Conservation (phyloP, 64 coral and sea anemone species). For the Anthopleura sola region DNA sequence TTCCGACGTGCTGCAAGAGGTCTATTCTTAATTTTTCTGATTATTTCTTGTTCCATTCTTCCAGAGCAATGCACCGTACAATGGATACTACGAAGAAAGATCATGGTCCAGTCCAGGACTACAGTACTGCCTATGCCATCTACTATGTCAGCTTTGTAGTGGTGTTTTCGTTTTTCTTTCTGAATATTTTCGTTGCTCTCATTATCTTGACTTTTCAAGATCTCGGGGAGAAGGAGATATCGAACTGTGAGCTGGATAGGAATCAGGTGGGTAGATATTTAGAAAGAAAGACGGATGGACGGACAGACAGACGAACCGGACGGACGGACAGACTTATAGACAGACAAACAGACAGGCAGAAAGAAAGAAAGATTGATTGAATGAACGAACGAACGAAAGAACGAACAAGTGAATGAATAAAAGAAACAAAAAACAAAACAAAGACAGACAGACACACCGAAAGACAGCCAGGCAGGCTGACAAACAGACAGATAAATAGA, state of each 20-base stretch:
- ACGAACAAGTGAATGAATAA: not conserved
- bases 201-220: constrained; percentile 99
- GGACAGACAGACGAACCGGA: not conserved
- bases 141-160: constrained; percentile 95
- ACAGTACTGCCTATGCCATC: constrained; percentile 69
- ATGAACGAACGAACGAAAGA: no score
- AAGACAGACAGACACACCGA: not conserved
- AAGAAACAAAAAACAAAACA: not conserved
- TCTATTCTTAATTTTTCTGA: no score
- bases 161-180: constrained; percentile 95
- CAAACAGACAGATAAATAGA: not conserved
- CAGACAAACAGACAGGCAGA: not conserved
- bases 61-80: constrained; percentile 82
- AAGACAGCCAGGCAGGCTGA: not conserved
- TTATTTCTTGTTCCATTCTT: no score
- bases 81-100: constrained; percentile 75
- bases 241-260: constrained; percentile 87
- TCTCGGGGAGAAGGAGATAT: constrained; percentile 87
- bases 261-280: constrained; percentile 68
- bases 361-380: not conserved
- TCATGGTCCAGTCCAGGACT: constrained; percentile 62
- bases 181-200: constrained; percentile 96
- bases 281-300: not conserved
- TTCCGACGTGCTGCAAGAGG: no score
- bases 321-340: not conserved